phyloP scores from a whole-genome alignment of 2,888 invertebrate species.

The Volucella zonaria region DNA sequence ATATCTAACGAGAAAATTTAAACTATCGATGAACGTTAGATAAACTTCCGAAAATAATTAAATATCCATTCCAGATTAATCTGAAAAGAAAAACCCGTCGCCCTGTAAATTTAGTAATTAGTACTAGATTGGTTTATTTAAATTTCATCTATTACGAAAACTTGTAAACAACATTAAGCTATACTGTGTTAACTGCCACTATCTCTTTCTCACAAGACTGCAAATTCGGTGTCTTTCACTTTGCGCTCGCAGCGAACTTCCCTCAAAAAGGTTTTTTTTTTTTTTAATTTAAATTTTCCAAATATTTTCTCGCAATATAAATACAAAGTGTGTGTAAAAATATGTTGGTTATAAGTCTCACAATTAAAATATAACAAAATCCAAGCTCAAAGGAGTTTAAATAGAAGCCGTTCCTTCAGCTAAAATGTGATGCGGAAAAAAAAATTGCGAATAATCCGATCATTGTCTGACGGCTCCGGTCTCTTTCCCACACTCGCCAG shows the following conservation, averaged over 20 bases:
- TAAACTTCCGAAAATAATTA: too few relatives aligned
- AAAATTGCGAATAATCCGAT: slow-evolving; percentile 45
- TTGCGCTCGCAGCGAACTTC: slow-evolving; percentile 27
- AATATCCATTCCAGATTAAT: too few relatives aligned
- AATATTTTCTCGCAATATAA: not conserved
- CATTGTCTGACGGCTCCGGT: slow-evolving; percentile 24
- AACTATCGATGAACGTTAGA: too few relatives aligned
- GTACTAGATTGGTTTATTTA: slow-evolving; percentile 11
- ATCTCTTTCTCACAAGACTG: slow-evolving; percentile 41
- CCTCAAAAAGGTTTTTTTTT: not conserved
- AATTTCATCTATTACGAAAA: slow-evolving; percentile 35
- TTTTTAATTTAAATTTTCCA: not conserved
- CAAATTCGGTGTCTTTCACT: slow-evolving; percentile 46
- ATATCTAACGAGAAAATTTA: too few relatives aligned
- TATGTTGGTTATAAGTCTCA: slow-evolving; percentile 1
- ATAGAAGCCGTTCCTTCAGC: not conserved
- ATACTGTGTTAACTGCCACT: not conserved
- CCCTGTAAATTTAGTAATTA: not conserved
- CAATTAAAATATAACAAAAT: not conserved
- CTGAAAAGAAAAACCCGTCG: not conserved
- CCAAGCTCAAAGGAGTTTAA: not conserved
- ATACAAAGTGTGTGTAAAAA: slow-evolving; percentile 16
- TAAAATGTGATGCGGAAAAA: slow-evolving; percentile 46
- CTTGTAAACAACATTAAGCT: slow-evolving; percentile 55
- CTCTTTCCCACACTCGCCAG: slow-evolving; percentile 50